Evolutionary conservation across 2,888 invertebrate species (phyloP), one percentile per base, ranked within the genome.

Genomic region (Nebria brevicollis): DNA sequence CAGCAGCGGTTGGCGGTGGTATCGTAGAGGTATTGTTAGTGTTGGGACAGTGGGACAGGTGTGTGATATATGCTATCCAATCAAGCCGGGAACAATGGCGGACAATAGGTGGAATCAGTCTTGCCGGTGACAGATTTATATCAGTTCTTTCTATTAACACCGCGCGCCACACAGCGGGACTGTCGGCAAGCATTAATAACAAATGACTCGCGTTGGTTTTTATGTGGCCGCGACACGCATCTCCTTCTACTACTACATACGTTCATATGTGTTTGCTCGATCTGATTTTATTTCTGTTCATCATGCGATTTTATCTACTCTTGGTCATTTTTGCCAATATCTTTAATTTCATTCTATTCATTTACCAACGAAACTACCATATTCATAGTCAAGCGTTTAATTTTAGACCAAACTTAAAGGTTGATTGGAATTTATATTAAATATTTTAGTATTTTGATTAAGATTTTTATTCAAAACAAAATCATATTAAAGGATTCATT

Each of bases 11-110:
- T 20, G 10, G 75, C 11, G 11, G 64, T 75, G 65, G 54, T 73
- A 15, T 75, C 64, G 75, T 75, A 65, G 73, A 42, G 54, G 54
- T 54, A 54, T 54, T 54, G 54, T 54, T 54, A 34, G 41, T 54
- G 54, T 54, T 54, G 8, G 41, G 25, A 8, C 42, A 73, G 11
- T 43, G 65, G 64, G 75, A 65, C 65, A 65, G n/a, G 79, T 66
- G 70, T 75, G 79, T 79, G 79, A 74, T 79, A 74, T 79, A 74
- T 74, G 75, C 13, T 41, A 54, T 87, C 87, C 88, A 88, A 88
- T 88, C 87, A 87, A 83, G 86, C 84, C 72, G 85, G 84, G 85
- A 85, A 88, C 87, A 88, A 88, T 87, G 87, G 88, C 87, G 70
- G 70, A 88, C 88, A 88, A 88, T 87, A 84, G 87, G 85, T 66